phyloP scores from a whole-genome alignment of 64 coral and sea anemone genomes.

The Montipora sp. region DNA sequence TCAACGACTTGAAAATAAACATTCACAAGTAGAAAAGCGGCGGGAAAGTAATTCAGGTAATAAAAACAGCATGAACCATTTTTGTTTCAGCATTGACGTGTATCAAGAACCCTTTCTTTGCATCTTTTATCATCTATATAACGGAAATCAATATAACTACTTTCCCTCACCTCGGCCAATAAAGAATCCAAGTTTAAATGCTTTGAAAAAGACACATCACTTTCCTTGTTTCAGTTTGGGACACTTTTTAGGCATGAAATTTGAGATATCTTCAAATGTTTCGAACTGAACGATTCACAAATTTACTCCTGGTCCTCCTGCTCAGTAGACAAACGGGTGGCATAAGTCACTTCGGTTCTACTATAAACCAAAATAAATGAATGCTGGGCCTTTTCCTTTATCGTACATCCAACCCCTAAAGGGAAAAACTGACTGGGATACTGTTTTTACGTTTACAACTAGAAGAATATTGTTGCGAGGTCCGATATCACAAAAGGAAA shows the following conservation, averaged over 20 bases:
- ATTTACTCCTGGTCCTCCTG: too few species aligned
- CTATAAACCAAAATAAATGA: too few species aligned
- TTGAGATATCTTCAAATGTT: background rate
- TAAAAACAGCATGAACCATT: background rate
- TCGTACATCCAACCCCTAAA: too few species aligned
- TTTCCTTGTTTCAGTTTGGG: background rate
- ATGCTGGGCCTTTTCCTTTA: too few species aligned
- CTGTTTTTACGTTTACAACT: too few species aligned
- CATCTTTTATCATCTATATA: too few species aligned
- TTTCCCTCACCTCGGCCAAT: background rate
- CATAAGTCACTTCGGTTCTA: too few species aligned
- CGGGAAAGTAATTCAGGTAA: background rate
- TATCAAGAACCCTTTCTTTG: background rate
- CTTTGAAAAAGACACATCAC: background rate
- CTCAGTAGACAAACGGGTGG: too few species aligned
- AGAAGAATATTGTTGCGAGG: too few species aligned
- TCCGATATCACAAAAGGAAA: too few species aligned
- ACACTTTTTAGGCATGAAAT: background rate
- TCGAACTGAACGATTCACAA: background rate
- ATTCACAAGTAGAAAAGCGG: background rate
- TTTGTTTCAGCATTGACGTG: background rate
- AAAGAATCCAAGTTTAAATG: background rate
- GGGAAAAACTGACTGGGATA: too few species aligned
- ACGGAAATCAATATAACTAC: too few species aligned
- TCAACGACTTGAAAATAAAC: background rate